Percentiles rank a stretch among this genome's conserved stretches.
These are phyloP conservation scores for Sciurus niger DNA, from an alignment of 2,113 vertebrate species.

Conservation along the genomic window DNA sequence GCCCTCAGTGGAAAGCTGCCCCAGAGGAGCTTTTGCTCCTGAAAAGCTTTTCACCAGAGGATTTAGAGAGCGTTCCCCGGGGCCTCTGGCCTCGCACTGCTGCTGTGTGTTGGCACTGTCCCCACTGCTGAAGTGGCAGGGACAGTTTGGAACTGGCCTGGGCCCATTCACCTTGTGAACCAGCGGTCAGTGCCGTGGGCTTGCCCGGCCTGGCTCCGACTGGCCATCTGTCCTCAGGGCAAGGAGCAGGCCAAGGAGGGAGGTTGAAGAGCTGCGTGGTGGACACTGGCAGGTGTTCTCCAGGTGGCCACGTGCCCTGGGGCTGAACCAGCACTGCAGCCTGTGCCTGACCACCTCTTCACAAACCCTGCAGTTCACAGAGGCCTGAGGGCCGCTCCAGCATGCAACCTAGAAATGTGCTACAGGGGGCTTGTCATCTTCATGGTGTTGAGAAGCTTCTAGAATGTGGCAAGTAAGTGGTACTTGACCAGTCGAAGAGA, in stretches of 20 bases:
- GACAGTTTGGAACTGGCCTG: background rate
- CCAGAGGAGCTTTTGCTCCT: background rate
- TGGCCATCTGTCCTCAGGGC: background rate
- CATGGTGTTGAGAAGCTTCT: background rate
- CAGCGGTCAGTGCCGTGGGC: background rate
- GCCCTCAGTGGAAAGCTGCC: too few relatives aligned
- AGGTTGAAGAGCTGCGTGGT: too few relatives aligned
- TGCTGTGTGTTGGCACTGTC: rapidly evolving
- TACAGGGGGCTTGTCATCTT: background rate
- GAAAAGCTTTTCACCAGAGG: background rate
- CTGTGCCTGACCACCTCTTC: background rate
- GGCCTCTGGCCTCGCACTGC: background rate
- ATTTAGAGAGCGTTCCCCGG: background rate
- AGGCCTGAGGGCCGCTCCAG: background rate
- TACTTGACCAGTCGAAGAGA: background rate
- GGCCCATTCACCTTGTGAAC: background rate
- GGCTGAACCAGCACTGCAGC: background rate
- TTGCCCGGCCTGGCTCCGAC: too few relatives aligned
- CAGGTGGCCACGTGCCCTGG: too few relatives aligned
- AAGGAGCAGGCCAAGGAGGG: too few relatives aligned
- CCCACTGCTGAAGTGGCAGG: rapidly evolving
- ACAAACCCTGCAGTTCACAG: too few relatives aligned
- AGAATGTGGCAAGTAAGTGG: background rate
- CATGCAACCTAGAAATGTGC: background rate
- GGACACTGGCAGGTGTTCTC: background rate